Evolutionary conservation across 2,797 vertebrate species (phyloP), one percentile per base, ranked within the genome.

Genomic region (Petrocephalus schoutedeni): DNA sequence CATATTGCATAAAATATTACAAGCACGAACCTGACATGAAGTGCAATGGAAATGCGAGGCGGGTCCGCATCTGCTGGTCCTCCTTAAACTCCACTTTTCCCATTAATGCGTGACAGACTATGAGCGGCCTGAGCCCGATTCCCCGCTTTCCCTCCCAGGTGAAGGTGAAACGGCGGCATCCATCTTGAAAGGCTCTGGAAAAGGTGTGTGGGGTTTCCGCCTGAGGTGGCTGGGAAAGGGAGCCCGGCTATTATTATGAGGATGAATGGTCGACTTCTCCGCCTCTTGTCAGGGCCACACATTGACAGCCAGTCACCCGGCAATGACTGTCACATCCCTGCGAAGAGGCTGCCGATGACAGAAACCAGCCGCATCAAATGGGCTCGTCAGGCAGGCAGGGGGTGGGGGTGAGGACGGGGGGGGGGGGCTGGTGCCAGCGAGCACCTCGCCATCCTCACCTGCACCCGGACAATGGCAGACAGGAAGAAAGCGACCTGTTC

Each of bases 311-410:
- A 95, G 92, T 96, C 95, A 95, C 93, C 94, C 94, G 93, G 94
- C 95, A 95, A 95, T 96, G 96, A 96, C 95, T 94, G 95, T 96
- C 95, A 96, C 95, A 95, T 94, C 92, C 92, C 94, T 89, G 92
- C 93, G 94, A 95, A 95, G 94, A 94, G 94, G 93, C 94, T 93
- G 94, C 93, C 92, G 92, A 93, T 93, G 92, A 95, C 95, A 95
- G 94, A 92, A 94, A 92, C 93, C 94, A 92, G 92, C 93, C 95
- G 95, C 95, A 96, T 96, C 94, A 96, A 96, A 95, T 93, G 90
- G 92, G 92, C 90, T 93, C 92, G 92, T 95, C 92, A 93, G 93
- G 92, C 93, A 91, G 45, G 41, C 28, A 28, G 28, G 28, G 71
- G 74, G 16, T 80, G 36, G 36, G 74, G 36, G 36, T 28, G 28